These are phyloP conservation scores for Leptonema lineaticorne DNA, from an alignment of 1,140 invertebrate species.

Conservation along the genomic window DNA sequence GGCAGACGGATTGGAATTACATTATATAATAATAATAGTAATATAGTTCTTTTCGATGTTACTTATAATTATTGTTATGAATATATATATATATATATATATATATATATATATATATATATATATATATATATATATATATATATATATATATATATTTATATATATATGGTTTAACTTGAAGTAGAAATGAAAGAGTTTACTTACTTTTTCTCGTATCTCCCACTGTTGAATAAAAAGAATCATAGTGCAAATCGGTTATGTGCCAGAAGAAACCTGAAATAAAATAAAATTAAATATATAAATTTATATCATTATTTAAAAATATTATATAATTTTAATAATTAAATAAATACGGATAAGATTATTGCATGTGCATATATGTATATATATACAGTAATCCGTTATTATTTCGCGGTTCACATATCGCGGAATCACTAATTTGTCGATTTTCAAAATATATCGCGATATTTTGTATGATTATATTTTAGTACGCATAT, in stretches of 20 bases:
- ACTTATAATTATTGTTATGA: too few relatives aligned
- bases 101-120: too few relatives aligned
- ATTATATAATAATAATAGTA: too few relatives aligned
- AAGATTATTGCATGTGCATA: too few relatives aligned
- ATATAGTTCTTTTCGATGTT: too few relatives aligned
- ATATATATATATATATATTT: neutral
- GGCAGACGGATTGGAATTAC: neutral
- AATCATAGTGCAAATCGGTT: slow-evolving; percentile 86
- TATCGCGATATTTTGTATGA: neutral
- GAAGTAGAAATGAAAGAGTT: neutral
- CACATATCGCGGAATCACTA: too few relatives aligned
- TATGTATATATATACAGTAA: neutral
- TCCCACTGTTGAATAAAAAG: slow-evolving; percentile 70
- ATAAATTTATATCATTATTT: neutral
- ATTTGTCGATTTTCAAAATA: too few relatives aligned
- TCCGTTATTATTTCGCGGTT: neutral
- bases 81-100: too few relatives aligned
- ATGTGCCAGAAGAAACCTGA: slow-evolving; percentile 92
- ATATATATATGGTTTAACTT: neutral
- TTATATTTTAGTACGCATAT: too few relatives aligned
- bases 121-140: neutral
- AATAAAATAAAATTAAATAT: slow-evolving; percentile 45
- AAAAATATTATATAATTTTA: too few relatives aligned
- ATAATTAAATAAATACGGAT: too few relatives aligned
- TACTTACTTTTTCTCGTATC: slow-evolving; percentile 72